Percentiles rank a stretch among this genome's conserved stretches.
Evolutionary conservation across 2,797 vertebrate genomes (phyloP).

Genomic region (Micromesistius poutassou): DNA sequence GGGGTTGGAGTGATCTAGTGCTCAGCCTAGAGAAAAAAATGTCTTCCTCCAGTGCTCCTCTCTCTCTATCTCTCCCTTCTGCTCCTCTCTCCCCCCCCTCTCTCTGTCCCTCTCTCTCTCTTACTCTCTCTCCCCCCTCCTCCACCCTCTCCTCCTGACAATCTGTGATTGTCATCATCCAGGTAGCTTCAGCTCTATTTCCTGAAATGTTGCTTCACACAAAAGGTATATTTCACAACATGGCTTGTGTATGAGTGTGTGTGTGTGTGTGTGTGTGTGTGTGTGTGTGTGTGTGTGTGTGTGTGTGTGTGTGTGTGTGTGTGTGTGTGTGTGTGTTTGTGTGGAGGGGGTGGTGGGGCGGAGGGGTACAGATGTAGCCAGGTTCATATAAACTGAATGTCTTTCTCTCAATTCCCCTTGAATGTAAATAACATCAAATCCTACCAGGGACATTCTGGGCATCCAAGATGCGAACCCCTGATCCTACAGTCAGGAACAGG

Average conservation of each 20-base stretch:
- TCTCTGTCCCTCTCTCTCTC: constrained; percentile 35
- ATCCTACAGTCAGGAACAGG: too few species aligned
- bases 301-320: too few species aligned
- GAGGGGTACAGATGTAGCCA: too few species aligned
- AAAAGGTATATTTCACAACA: neutral
- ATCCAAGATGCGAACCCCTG: too few species aligned
- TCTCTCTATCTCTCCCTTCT: constrained; percentile 18
- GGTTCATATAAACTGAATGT: too few species aligned
- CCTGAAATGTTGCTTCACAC: neutral
- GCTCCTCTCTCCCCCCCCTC: constrained; percentile 14
- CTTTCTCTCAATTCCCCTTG: too few species aligned
- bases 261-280: too few species aligned
- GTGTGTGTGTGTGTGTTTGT: neutral
- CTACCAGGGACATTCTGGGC: too few species aligned
- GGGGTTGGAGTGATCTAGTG: constrained; percentile 54
- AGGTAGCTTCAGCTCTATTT: constrained; percentile 18
- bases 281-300: too few species aligned
- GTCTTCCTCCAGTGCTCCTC: constrained; percentile 35
- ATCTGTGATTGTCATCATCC: constrained; percentile 58
- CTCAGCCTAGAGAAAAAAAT: constrained; percentile 46
- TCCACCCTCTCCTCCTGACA: constrained; percentile 17
- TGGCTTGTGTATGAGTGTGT: too few species aligned
- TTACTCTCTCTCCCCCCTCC: constrained; percentile 32
- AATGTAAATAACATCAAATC: too few species aligned
- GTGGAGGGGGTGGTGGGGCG: too few species aligned